Evolutionary conservation across 2,797 vertebrate species (phyloP).

Genomic region (Paguma larvata): DNA sequence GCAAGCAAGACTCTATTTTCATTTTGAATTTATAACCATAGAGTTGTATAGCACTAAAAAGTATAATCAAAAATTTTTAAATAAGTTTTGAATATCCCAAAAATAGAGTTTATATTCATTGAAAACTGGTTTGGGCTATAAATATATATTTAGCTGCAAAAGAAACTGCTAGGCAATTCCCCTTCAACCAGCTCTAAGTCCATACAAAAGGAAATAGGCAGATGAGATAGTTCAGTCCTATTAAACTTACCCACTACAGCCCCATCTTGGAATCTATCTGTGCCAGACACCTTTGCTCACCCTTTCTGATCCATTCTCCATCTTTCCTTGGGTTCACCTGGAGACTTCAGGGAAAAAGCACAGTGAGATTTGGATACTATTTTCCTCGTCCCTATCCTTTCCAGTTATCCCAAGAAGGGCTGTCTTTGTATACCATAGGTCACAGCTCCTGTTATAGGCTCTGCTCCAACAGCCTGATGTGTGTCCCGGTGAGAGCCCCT

Average conservation of each 20-base stretch:
- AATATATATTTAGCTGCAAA: background rate
- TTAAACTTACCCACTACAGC: background rate
- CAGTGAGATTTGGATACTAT: background rate
- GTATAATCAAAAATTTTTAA: background rate
- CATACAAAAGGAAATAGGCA: background rate
- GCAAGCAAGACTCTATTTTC: background rate
- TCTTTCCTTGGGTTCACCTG: background rate
- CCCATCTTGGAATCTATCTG: background rate
- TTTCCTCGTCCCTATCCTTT: background rate
- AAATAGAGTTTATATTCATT: background rate
- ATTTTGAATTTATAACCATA: constrained; percentile 8
- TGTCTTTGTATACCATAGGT: background rate
- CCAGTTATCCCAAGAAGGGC: background rate
- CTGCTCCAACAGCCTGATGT: background rate
- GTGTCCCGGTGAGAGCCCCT: background rate
- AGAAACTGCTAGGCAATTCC: background rate
- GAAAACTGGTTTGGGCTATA: background rate
- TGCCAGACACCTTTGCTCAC: background rate
- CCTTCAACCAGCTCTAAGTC: background rate
- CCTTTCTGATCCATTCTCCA: background rate
- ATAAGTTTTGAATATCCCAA: background rate
- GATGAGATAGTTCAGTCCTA: background rate
- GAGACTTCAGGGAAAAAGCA: background rate
- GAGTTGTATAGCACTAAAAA: background rate
- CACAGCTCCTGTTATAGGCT: background rate